Percentiles rank a stretch among this genome's conserved stretches.
These are phyloP conservation scores for Perca schrenkii DNA, from an alignment of 2,113 vertebrate genomes.

Conservation along the genomic window DNA sequence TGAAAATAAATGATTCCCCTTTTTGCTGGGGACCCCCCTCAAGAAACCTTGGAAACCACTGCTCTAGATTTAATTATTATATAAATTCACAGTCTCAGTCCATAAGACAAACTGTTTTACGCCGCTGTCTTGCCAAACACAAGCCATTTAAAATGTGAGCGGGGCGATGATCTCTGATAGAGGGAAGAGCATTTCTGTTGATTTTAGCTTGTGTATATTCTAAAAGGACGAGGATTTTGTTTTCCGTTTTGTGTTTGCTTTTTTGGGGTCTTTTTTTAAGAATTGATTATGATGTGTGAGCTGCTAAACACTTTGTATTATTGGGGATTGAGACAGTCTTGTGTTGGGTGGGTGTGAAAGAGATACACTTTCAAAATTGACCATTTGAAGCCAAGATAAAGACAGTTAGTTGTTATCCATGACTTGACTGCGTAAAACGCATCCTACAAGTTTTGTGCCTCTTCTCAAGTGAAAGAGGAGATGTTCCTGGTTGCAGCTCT, in stretches of 20 bases:
- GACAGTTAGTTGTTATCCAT: not conserved
- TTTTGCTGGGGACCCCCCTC: too few relatives aligned
- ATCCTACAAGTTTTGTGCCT: not conserved
- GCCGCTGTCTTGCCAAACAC: conserved; percentile 56
- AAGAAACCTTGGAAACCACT: too few relatives aligned
- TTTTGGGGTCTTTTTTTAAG: conserved; percentile 39
- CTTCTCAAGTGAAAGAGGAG: not conserved
- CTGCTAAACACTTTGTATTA: conserved; percentile 83
- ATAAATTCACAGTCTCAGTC: conserved; percentile 1
- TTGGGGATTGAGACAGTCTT: conserved; percentile 61
- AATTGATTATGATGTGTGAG: conserved; percentile 75
- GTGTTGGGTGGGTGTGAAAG: conserved; percentile 46
- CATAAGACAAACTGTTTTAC: conserved; percentile 17
- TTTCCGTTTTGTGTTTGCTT: conserved; percentile 46
- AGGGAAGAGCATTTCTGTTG: conserved; percentile 64
- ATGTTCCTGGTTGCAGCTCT: not conserved
- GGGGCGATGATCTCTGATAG: conserved; percentile 38
- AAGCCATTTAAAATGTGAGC: conserved; percentile 59
- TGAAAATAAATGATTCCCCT: too few relatives aligned
- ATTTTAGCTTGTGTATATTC: conserved; percentile 59
- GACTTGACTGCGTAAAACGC: not conserved
- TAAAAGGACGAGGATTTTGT: conserved; percentile 34
- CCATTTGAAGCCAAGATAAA: conserved; percentile 16
- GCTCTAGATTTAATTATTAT: conserved; percentile 1
- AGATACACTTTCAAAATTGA: conserved; percentile 21